Conservation (phyloP, 2,888 invertebrate genomes). For the Leistus spinibarbis region DNA sequence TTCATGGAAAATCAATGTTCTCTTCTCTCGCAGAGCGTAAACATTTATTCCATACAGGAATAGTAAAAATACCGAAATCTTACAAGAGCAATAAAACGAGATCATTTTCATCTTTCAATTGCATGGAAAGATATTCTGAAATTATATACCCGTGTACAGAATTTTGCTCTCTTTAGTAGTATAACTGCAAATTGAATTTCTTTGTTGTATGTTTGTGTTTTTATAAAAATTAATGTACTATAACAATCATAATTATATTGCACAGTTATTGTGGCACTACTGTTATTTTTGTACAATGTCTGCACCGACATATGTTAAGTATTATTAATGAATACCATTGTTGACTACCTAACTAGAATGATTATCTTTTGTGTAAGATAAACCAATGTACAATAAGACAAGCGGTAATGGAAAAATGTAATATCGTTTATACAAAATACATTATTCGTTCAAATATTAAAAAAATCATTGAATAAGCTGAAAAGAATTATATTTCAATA, state of each 20-base stretch:
- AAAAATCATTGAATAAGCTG: not conserved
- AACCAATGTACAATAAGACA: not conserved
- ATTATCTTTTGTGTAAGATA: not conserved
- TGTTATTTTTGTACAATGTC: not conserved
- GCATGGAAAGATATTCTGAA: not conserved
- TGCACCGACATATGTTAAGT: not conserved
- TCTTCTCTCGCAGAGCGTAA: constrained; percentile 38
- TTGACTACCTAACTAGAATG: not conserved
- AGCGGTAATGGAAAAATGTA: not conserved
- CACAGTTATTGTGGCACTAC: not conserved
- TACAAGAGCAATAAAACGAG: not conserved
- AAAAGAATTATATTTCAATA: no score
- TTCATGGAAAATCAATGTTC: constrained; percentile 40
- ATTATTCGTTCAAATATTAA: not conserved
- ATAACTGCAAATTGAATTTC: not conserved
- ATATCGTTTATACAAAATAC: not conserved
- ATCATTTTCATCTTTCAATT: not conserved
- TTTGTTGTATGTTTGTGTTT: not conserved
- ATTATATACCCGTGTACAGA: not conserved
- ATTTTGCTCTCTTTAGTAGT: not conserved
- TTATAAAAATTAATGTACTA: not conserved
- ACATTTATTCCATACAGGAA: not conserved
- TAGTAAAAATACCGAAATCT: not conserved
- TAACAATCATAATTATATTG: not conserved
- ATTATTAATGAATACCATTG: not conserved